Percentiles rank a stretch among this genome's conserved stretches.
Conservation (phyloP, 1,140 invertebrate genomes). For the Eumeta japonica region DNA sequence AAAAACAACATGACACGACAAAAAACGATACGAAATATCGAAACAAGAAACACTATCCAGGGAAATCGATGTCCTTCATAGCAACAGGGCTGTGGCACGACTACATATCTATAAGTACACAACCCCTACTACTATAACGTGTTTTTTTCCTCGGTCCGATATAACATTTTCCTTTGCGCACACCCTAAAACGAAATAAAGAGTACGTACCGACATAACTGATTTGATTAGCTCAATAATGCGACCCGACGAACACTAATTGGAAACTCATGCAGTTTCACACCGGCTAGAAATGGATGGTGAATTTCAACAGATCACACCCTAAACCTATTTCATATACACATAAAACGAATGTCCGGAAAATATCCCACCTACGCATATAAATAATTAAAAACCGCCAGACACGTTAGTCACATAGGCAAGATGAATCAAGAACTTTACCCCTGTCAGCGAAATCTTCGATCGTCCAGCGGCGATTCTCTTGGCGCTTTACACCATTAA, state of each 20-base stretch:
- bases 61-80: conserved; percentile 22
- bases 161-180: too few relatives aligned
- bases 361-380: too few relatives aligned
- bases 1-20: too few relatives aligned
- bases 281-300: conserved; percentile 13
- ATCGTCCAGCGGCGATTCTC: conserved; percentile 44
- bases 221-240: conserved; percentile 12
- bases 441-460: conserved; percentile 50
- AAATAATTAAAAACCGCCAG: too few relatives aligned
- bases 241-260: conserved; percentile 14
- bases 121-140: too few relatives aligned
- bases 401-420: too few relatives aligned
- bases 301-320: too few relatives aligned
- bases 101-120: conserved; percentile 16
- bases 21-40: too few relatives aligned
- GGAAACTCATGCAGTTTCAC: conserved; percentile 17
- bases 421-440: conserved; percentile 53
- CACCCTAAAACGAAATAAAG: too few relatives aligned
- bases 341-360: too few relatives aligned
- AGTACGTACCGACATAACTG: conserved; percentile 12
- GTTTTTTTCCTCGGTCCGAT: conserved; percentile 11
- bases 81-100: conserved; percentile 22
- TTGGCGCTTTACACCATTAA: conserved; percentile 54
- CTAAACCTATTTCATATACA: too few relatives aligned
- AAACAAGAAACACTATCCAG: too few relatives aligned